These are phyloP conservation scores for Cinara cedri DNA, from an alignment of 2,888 invertebrate genomes.

Conservation along the genomic window DNA sequence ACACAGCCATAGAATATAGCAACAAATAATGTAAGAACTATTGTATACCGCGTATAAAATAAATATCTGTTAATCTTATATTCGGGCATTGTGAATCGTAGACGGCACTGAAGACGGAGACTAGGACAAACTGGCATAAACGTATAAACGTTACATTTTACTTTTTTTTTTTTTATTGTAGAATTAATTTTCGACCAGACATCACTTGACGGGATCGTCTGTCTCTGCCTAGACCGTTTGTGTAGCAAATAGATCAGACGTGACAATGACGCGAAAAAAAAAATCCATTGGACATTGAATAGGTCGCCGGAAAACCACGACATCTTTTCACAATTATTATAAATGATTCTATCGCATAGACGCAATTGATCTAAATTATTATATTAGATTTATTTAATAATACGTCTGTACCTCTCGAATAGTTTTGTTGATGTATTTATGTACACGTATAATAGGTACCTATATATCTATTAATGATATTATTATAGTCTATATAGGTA, in stretches of 20 bases:
- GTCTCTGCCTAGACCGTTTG: slow-evolving; percentile 29
- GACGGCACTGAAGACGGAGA: slow-evolving; percentile 1
- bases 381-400: neutral
- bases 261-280: slow-evolving; percentile 32
- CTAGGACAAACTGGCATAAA: slow-evolving; percentile 15
- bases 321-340: slow-evolving; percentile 23
- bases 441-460: too few species aligned
- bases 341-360: slow-evolving; percentile 20
- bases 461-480: neutral
- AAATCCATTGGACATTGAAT: slow-evolving; percentile 25
- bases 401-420: too few species aligned
- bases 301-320: slow-evolving; percentile 6
- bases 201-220: slow-evolving; percentile 29
- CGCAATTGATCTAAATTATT: slow-evolving; percentile 33
- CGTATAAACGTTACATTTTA: slow-evolving; percentile 25
- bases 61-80: slow-evolving; percentile 44
- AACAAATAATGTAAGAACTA: neutral
- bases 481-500: neutral
- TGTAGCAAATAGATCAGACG: slow-evolving; percentile 31
- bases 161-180: slow-evolving; percentile 38
- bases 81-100: slow-evolving; percentile 1
- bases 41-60: slow-evolving; percentile 31
- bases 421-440: neutral
- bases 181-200: slow-evolving; percentile 19
- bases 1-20: neutral